Base-by-base conservation (phyloP, 2,113 vertebrate species). In the Nibea coibor region DNA sequence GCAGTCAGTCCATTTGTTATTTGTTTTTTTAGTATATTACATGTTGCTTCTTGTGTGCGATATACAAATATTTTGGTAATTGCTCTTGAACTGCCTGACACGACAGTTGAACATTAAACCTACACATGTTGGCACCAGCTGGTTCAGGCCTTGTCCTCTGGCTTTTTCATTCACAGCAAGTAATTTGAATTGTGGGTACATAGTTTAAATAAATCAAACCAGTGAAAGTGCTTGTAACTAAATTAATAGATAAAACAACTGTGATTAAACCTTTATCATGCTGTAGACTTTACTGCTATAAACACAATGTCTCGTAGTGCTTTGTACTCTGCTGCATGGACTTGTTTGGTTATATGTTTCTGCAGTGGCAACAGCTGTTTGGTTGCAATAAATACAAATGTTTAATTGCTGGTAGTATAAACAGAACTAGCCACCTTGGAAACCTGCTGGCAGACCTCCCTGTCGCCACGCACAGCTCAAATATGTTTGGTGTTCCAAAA, bases 331-430 rank as follows among this genome's bases (percentile, higher is more conserved):
- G 22, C 64, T 69, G 68, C n/a, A 24, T 20, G 66, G 20, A 24
- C 16, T 5, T 6, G 20, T 31, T 2, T 69, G 22, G 7, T 58
- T 45, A 20, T 24, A 53, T 0, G 4, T 14, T 43, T 61, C 45
- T 31, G 75, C n/a, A 7, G n/a, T 53, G 20, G 39, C 17, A 19
- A 5, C 42, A 76, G 65, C 63, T 61, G 56, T 43, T 62, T 43
- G 6, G 26, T 20, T 62, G 6, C 10, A 63, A 24, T 20, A 61
- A 22, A 26, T 19, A 28, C 22, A 45, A 7, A 0, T 22, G 42
- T 64, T 51, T 10, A 66, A n/a, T 12, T 43, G 12, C 10, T 5
- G 3, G 22, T 3, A 9, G 10, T 10, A 4, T 42, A 28, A 74
- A 74, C 39, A 56, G 5, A 24, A 17, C 1, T 3, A 16, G 19